Base-by-base conservation (phyloP, 2,113 vertebrate species). In the Nannospalax galili region DNA sequence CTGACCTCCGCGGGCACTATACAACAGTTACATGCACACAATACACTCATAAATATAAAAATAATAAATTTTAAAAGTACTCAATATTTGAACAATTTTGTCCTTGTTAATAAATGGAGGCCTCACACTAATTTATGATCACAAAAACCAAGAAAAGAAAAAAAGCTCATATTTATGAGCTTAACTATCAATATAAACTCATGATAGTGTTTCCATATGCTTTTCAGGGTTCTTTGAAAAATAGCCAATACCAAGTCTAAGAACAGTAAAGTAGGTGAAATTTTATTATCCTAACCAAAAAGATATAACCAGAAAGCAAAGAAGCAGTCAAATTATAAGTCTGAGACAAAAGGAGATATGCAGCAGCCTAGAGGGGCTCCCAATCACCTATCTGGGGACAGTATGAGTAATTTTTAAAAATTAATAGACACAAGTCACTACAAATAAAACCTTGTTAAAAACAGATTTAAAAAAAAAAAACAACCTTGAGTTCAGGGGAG, bases 101-200 rank as follows among this genome's bases (percentile, higher is more conserved):
- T 88, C 96, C 95, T 78, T 52, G 85, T 74, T 94, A 73, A 79
- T 88, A n/a, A 96, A 32, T 64, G 7, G 12, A 64, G 3, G 19
- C 82, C 91, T 87, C 74, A 82, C 35, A 30, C 32, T 95, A 88
- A 89, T 40, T 85, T 37, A 84, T 32, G n/a, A 85, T 64, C 40
- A 81, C 1, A 42, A 40, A 96, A 86, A 92, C 9, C 75, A 93
- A 93, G 84, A 19, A 85, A 16, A 7, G 17, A 79, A 78, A 92
- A 78, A 80, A n/a, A n/a, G n/a, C n/a, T n/a, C 16, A 73, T 69
- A 92, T 92, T 92, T 77, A 30, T 88, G 73, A 96, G 81, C 17
- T 11, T 86, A 93, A 72, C 74, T 42, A 82, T 7, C 60, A 58
- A 84, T 45, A 91, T 58, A 91, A 94, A 95, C 17, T 91, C 24